Conservation (phyloP, 2,888 invertebrate species). For the Sinohyriopsis cumingii region DNA sequence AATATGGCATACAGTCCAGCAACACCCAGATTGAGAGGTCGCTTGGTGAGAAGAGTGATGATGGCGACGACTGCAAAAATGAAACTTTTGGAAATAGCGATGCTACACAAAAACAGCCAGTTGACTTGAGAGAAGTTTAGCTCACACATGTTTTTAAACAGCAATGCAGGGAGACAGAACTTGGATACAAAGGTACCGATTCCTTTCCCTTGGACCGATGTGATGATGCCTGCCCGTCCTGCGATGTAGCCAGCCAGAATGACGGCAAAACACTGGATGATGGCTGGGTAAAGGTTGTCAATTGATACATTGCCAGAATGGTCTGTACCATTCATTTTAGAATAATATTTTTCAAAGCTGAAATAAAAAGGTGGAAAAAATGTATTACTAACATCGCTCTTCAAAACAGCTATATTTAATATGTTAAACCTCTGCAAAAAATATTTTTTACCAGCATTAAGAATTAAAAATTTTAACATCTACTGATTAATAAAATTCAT, state of each 20-base stretch:
- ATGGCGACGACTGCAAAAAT: constrained; percentile 80
- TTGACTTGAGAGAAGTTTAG: constrained; percentile 81
- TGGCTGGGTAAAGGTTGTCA: constrained; percentile 90
- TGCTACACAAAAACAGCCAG: constrained; percentile 91
- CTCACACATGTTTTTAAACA: constrained; percentile 90
- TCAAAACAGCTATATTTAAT: no score
- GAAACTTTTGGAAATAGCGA: constrained; percentile 87
- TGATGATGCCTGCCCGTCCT: constrained; percentile 60
- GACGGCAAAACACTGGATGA: constrained; percentile 89
- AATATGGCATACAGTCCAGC: constrained; percentile 95
- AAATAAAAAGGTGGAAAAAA: no score
- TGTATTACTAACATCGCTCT: no score
- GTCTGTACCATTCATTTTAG: constrained; percentile 2
- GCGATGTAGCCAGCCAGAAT: constrained; percentile 69
- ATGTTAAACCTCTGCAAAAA: no score
- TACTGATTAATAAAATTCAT: no score
- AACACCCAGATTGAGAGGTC: constrained; percentile 86
- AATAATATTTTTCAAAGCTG: constrained; percentile 1
- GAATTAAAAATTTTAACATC: no score
- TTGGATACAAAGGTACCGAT: constrained; percentile 93
- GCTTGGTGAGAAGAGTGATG: constrained; percentile 81
- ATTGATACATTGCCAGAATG: constrained; percentile 33
- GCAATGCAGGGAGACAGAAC: constrained; percentile 92
- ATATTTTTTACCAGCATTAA: no score
- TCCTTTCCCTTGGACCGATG: constrained; percentile 74